Conservation (phyloP, 92 coral and sea anemone species). For the Palythoa grandis region DNA sequence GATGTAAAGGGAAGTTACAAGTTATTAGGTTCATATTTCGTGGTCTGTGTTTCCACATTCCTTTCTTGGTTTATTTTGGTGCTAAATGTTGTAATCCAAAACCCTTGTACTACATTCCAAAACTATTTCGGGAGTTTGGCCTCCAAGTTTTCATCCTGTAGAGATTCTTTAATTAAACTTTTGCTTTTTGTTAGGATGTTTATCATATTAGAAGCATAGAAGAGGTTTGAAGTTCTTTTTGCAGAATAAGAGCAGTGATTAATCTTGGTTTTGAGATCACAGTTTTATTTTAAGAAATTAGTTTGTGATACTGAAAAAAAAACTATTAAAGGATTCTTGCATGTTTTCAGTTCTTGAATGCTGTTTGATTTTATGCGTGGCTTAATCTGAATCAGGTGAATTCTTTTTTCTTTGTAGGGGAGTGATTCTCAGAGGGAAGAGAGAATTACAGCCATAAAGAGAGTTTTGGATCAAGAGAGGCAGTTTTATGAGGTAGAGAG, state of each 20-base stretch:
- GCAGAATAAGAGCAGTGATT: not conserved
- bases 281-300: not conserved
- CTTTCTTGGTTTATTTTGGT: slow-evolving; percentile 12
- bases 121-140: slow-evolving; percentile 34
- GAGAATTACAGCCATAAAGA: slow-evolving; percentile 72
- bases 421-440: slow-evolving; percentile 83
- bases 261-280: not conserved
- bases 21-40: not conserved
- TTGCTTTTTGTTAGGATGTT: not conserved
- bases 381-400: not conserved
- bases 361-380: not conserved
- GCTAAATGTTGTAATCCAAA: slow-evolving; percentile 23
- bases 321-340: not conserved
- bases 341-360: not conserved
- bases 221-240: slow-evolving; percentile 11
- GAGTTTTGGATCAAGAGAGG: slow-evolving; percentile 87
- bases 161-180: not conserved
- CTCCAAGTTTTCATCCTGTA: not conserved
- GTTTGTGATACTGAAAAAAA: not conserved
- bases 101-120: slow-evolving; percentile 29
- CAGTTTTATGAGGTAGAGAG: slow-evolving; percentile 81
- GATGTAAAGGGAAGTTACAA: not conserved
- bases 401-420: slow-evolving; percentile 28
- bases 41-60: slow-evolving; percentile 1
- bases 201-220: slow-evolving; percentile 1